Base-by-base conservation (phyloP, 2,888 invertebrate genomes). In the Amphimallon solstitiale region DNA sequence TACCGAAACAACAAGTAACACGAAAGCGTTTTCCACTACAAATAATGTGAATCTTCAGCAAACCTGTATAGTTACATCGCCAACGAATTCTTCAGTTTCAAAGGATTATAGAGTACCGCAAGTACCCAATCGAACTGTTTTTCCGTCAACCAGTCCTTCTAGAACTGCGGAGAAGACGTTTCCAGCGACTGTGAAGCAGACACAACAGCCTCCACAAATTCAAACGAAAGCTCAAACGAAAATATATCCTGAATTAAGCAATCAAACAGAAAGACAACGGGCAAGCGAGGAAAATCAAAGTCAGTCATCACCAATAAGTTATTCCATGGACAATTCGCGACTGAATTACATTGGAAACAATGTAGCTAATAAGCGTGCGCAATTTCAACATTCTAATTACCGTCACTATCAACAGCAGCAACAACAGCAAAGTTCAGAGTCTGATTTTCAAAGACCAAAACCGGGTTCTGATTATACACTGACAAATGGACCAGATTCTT, bases 201-300 rank as follows among this genome's bases (percentile, higher is more conserved):
- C 2, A 73, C 74, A 65, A 34, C 87, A 85, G 17, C 84, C 84
- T 75, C 84, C 84, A 75, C 82, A 81, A 67, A 87, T 91, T 73
- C 91, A 91, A 81, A 89, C 91, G 68, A 92, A 92, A 83, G 90
- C 90, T 71, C 91, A 92, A 83, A 87, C 90, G 73, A 92, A 92
- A 84, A 88, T 90, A 74, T 92, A 92, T 81, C 90, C 91, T 63
- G 92, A 92, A 76, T 75, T 91, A 72, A 73, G 73, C 5, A 80
- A 71, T 59, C 82, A 82, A 52, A 75, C 75, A 2, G 83, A 84
- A 21, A 76, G 81, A 12, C 72, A 72, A 38, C 59, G 73, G 37
- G 74, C 66, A 35, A 75, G 74, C 59, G 85, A 86, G 73, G 86
- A 88, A 82, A 86, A 86, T 80, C 77, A 83, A 81, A 86, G 80